Conservation (phyloP, 2,797 vertebrate species). For the Crax fasciolata region DNA sequence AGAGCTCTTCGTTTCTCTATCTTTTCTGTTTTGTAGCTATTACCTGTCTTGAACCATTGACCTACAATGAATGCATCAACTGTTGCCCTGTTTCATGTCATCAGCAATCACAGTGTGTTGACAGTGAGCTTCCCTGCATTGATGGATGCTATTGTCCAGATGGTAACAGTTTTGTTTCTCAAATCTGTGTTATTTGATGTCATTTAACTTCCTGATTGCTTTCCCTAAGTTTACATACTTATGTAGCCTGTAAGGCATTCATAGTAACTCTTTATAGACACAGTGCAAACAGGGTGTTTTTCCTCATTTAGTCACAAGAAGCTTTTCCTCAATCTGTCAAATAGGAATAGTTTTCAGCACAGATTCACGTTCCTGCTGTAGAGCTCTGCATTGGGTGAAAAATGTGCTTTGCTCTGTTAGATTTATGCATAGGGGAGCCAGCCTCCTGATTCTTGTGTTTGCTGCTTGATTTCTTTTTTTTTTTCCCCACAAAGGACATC, state of each 20-base stretch:
- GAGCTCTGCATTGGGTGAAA: not conserved
- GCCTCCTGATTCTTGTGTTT: not conserved
- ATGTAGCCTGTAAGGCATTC: not conserved
- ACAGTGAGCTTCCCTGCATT: conserved; percentile 93
- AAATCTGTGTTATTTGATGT: not conserved
- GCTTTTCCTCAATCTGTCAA: not conserved
- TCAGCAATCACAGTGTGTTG: conserved; percentile 88
- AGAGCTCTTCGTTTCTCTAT: not conserved
- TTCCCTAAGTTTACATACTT: rapidly evolving
- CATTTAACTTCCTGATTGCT: not conserved
- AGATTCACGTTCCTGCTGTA: rapidly evolving
- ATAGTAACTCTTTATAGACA: not conserved
- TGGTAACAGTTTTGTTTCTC: conserved; percentile 79
- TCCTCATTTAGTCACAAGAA: not conserved
- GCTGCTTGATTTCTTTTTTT: not conserved
- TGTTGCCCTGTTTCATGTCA: conserved; percentile 94
- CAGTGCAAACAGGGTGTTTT: not conserved
- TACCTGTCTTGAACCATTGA: conserved; percentile 83
- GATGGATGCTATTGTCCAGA: conserved; percentile 96
- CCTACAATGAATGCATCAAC: conserved; percentile 91
- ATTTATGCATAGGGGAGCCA: not conserved
- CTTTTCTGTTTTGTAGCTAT: conserved; percentile 72
- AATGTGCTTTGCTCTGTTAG: not conserved
- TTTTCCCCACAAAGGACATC: not conserved
- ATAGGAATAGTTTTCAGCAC: not conserved